A percentile compares a stretch with the other conserved stretches of the same genome.
Evolutionary conservation across 2,888 invertebrate species (phyloP).

Genomic region (Eurytoma californica): DNA sequence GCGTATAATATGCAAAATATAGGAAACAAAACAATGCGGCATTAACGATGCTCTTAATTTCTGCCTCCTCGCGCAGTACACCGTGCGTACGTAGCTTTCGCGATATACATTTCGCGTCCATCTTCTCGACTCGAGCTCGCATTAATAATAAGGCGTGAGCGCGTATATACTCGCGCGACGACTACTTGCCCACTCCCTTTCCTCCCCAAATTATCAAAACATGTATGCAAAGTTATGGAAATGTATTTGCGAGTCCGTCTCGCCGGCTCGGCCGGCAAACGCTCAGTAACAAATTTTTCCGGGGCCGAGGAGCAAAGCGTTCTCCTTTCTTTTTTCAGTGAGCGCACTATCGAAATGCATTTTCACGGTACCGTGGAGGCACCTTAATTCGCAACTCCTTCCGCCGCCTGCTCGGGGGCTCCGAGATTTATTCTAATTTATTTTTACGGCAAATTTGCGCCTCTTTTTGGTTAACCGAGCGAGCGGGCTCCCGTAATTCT

Average conservation of each 20-base stretch:
- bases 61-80: slow-evolving; percentile 29
- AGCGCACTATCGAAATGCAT: slow-evolving; percentile 51
- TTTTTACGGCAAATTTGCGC: slow-evolving; percentile 45
- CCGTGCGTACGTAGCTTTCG: background rate
- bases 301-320: slow-evolving; percentile 5
- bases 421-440: slow-evolving; percentile 50
- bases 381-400: slow-evolving; percentile 52
- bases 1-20: slow-evolving; percentile 53
- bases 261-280: slow-evolving; percentile 58
- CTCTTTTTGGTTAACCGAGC: slow-evolving; percentile 2
- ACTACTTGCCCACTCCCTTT: background rate
- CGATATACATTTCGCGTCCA: slow-evolving; percentile 40
- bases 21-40: slow-evolving; percentile 50
- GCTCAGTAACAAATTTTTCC: slow-evolving; percentile 62
- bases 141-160: slow-evolving; percentile 50
- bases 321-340: background rate
- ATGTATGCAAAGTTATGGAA: slow-evolving; percentile 73
- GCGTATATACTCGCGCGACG: slow-evolving; percentile 7
- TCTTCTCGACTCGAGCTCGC: slow-evolving; percentile 31
- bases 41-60: slow-evolving; percentile 54
- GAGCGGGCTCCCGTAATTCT: slow-evolving; percentile 9
- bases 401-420: background rate
- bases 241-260: slow-evolving; percentile 67
- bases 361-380: slow-evolving; percentile 52
- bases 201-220: slow-evolving; percentile 70